phyloP scores from a whole-genome alignment of 2,797 vertebrate genomes.

The Urosaurus nigricauda region DNA sequence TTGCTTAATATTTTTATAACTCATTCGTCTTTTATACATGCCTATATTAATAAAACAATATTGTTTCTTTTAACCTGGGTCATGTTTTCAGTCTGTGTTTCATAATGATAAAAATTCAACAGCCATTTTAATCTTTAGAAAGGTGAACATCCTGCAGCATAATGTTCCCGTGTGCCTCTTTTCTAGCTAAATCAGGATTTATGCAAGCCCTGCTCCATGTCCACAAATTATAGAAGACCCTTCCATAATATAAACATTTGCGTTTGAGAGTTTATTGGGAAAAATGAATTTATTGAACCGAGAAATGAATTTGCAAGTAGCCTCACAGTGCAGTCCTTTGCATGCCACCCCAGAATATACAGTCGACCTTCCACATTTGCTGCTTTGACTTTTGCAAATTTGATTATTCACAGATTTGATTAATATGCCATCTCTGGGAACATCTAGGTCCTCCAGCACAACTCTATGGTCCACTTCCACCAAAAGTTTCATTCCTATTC shows the following conservation, averaged over 20 bases:
- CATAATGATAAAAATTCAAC: rapidly evolving
- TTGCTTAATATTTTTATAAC: conserved; percentile 47
- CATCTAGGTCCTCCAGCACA: too few relatives aligned
- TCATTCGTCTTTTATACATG: rapidly evolving
- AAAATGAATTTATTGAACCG: too few relatives aligned
- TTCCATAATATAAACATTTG: neutral
- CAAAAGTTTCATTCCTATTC: too few relatives aligned
- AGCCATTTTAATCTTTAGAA: neutral
- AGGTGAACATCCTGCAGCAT: neutral
- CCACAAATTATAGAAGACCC: neutral
- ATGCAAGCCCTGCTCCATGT: neutral
- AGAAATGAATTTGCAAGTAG: neutral
- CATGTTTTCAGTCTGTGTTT: rapidly evolving
- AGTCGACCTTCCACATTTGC: too few relatives aligned
- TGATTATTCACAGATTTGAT: too few relatives aligned
- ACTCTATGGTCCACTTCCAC: too few relatives aligned
- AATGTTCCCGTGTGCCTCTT: neutral
- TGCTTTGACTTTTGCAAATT: too few relatives aligned
- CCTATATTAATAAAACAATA: neutral
- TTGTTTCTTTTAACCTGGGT: rapidly evolving
- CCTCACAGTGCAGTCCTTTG: neutral
- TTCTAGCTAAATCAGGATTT: neutral
- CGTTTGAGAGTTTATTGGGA: neutral
- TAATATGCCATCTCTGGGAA: too few relatives aligned
- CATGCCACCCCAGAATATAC: neutral